Conservation (phyloP, 2,113 vertebrate genomes). For the Acrocephalus kingi region DNA sequence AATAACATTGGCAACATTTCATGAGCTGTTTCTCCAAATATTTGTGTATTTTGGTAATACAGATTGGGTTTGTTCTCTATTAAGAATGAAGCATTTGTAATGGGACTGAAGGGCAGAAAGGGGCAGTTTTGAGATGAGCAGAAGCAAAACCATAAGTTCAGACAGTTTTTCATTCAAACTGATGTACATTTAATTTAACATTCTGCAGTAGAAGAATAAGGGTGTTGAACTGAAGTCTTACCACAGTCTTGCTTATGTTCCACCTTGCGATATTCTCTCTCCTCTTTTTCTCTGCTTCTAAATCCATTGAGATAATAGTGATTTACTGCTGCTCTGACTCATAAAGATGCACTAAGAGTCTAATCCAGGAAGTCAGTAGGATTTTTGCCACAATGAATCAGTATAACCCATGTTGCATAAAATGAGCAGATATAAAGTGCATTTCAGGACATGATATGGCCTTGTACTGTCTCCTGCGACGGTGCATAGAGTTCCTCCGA, state of each 20-base stretch:
- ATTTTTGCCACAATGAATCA: conserved; percentile 34
- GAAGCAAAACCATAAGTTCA: not conserved
- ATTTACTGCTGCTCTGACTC: not conserved
- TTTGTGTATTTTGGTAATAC: not conserved
- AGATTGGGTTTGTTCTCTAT: not conserved
- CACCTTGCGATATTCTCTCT: not conserved
- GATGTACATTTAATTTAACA: not conserved
- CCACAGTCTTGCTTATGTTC: not conserved
- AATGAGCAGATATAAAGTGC: not conserved
- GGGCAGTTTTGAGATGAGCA: not conserved
- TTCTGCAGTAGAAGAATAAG: not conserved
- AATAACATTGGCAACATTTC: not conserved
- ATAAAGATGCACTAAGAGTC: not conserved
- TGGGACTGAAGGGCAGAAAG: not conserved
- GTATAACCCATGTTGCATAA: not conserved
- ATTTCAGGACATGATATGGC: not conserved
- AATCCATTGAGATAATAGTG: not conserved
- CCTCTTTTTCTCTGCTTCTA: not conserved
- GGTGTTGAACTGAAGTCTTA: not conserved
- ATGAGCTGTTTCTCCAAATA: not conserved
- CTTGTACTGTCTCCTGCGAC: not conserved
- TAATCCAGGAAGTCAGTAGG: conserved; percentile 12
- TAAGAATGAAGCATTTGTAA: not conserved
- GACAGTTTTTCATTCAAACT: not conserved
- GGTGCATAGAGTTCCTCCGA: not conserved